Base-by-base conservation (phyloP, 1,140 invertebrate species). In the Pogonomyrmex barbatus region DNA sequence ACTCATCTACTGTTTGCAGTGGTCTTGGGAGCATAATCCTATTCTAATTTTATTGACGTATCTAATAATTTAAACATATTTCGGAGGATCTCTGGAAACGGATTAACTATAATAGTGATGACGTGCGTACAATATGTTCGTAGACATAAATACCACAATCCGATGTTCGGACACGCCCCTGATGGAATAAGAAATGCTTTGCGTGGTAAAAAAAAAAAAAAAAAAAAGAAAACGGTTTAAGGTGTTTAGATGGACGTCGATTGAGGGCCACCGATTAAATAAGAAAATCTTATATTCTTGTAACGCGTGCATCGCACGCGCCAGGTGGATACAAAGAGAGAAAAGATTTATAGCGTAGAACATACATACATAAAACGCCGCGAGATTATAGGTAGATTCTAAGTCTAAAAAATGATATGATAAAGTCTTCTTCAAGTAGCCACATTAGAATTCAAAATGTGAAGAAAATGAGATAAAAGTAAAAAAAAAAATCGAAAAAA, bases 61-160 rank as follows among this genome's bases (percentile, higher is more conserved):
- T 10, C 88, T 89, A 88, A 89, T 84, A 87, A 47, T 79, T 67
- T 60, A 87, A 85, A 89, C 84, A 77, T 77, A 89, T 77, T 73
- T 17, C 70, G 54, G 77, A 58, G 62, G 88, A 87, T 68, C 85
- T 75, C 86, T 87, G 73, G 63, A 89, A 73, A 45, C 84, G 88
- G 88, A 89, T 87, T 71, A 76, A 78, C 56, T 73, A 52, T 90
- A 90, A 87, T 87, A 70, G 88, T 81, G 86, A 90, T 90, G 89
- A 90, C 86, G 88, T 83, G 88, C 75, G 79, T 63, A 90, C 89
- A 90, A 90, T 90, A 73, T 36, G 79, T 71, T 75, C 88, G 76
- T 90, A 89, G 89, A 90, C 89, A 90, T 88, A 90, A 90, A 90
- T 90, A 90, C 86, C 88, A 90, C 79, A 86, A 90, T 90, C 88